Evolutionary conservation across 1,140 invertebrate genomes (phyloP), one percentile per base, ranked within the genome.

Genomic region (Drosophila paulistorum): DNA sequence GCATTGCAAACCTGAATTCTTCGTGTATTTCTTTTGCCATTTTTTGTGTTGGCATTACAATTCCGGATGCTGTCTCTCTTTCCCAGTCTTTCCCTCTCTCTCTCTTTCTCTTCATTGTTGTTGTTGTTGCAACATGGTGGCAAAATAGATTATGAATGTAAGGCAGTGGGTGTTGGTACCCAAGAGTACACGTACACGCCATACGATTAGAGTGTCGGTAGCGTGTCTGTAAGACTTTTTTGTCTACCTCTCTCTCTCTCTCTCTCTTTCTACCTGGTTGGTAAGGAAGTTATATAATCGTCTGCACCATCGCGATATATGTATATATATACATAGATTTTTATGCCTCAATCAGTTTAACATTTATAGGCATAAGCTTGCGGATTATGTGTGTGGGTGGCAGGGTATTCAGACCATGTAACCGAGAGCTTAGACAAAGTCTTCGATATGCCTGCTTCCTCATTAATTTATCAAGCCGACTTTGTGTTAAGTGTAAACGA

Each of bases 1-100:
- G 84, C 84, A 89, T 89, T 89, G 84, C 68, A 89, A 89, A 89
- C 84, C 84, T 89, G 84, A 89, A 87, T 87, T 87, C 83, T 75
- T 89, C 80, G 65, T 61, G 64, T 68, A 71, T 78, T 76, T 81
- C 74, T 77, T 77, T 74, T 71, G 48, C 2, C 11, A 33, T 42
- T 76, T 76, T 7, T 59, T 66, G 33, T 66, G 45, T 89, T 79
- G 66, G 74, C 77, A 75, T 78, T 71, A 75, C 84, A 39, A 89
- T 78, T 89, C 84, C 84, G 84, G 84, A 89, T 89, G 85, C 84
- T 84, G 80, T 78, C 51, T 68, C 65, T 57, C 68, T 74, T 48
- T 67, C 23, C 20, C 60, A 60, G 1, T 39, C n/a, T 23, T 20
- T 42, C n/a, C n/a, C 4, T 45, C 51, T 65, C 48, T 26, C 57